A percentile compares a stretch with the other conserved stretches of the same genome.
These are phyloP conservation scores for Variabilichromis moorii DNA, from an alignment of 2,113 vertebrate genomes.

Conservation along the genomic window DNA sequence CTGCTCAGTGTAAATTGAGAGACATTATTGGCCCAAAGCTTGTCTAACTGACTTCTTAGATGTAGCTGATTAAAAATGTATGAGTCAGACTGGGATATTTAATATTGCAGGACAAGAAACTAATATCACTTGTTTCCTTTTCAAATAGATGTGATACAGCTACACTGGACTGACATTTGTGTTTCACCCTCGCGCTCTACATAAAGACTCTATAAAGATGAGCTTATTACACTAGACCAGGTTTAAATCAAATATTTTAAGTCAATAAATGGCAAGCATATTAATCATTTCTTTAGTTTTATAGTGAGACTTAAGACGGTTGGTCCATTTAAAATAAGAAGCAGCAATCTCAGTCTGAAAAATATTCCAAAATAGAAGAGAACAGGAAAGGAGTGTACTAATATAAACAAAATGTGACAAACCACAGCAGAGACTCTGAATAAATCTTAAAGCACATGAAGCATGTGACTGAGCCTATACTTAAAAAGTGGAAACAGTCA, in stretches of 20 bases:
- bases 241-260: neutral
- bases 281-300: neutral
- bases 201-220: neutral
- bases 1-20: conserved; percentile 17
- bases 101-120: conserved; percentile 1
- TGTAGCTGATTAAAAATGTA: conserved; percentile 41
- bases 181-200: neutral
- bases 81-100: neutral
- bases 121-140: neutral
- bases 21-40: conserved; percentile 10
- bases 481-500: neutral
- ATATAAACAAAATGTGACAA: neutral
- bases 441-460: neutral
- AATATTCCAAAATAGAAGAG: neutral
- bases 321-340: neutral
- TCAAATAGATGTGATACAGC: neutral
- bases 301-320: neutral
- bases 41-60: conserved; percentile 22
- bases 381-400: neutral
- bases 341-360: neutral
- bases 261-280: neutral
- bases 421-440: neutral
- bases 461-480: neutral
- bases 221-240: neutral
- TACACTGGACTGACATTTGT: neutral